phyloP scores from a whole-genome alignment of 2,888 invertebrate species.

The Hemaris fuciformis region DNA sequence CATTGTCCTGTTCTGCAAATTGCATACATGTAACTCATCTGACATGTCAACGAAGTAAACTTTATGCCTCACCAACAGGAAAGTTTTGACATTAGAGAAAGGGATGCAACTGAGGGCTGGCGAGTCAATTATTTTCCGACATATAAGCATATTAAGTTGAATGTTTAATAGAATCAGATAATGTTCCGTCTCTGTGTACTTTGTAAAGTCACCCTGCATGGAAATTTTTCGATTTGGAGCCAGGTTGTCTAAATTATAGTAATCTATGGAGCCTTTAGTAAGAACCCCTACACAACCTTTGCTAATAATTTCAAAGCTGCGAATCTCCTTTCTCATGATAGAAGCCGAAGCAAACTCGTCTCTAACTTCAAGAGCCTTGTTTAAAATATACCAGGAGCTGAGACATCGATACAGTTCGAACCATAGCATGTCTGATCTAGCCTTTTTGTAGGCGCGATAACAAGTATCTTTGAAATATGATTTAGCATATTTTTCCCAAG shows the following conservation, averaged over 20 bases:
- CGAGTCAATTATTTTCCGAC: slow-evolving; percentile 36
- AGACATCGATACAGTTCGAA: slow-evolving; percentile 58
- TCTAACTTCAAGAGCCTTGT: slow-evolving; percentile 37
- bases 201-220: slow-evolving; percentile 46
- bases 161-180: slow-evolving; percentile 39
- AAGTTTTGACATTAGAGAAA: slow-evolving; percentile 48
- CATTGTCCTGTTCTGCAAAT: slow-evolving; percentile 29
- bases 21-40: slow-evolving; percentile 47
- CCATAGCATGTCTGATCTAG: slow-evolving; percentile 41
- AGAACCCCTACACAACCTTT: slow-evolving; percentile 55
- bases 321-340: slow-evolving; percentile 43
- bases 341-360: slow-evolving; percentile 62
- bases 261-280: slow-evolving; percentile 44
- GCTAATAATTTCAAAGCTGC: slow-evolving; percentile 42
- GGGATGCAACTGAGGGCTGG: slow-evolving; percentile 27
- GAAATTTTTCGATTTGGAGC: slow-evolving; percentile 30
- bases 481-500: slow-evolving; percentile 52
- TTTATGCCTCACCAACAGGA: slow-evolving; percentile 34
- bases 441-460: slow-evolving; percentile 39
- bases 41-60: slow-evolving; percentile 46
- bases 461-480: slow-evolving; percentile 44
- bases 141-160: slow-evolving; percentile 44
- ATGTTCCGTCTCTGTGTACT: slow-evolving; percentile 51
- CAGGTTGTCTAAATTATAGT: slow-evolving; percentile 52
- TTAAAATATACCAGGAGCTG: slow-evolving; percentile 52